A percentile compares a stretch with the other conserved stretches of the same genome.
Evolutionary conservation across 2,888 invertebrate species (phyloP).

Genomic region (Imbricaverruca yamaguchii): DNA sequence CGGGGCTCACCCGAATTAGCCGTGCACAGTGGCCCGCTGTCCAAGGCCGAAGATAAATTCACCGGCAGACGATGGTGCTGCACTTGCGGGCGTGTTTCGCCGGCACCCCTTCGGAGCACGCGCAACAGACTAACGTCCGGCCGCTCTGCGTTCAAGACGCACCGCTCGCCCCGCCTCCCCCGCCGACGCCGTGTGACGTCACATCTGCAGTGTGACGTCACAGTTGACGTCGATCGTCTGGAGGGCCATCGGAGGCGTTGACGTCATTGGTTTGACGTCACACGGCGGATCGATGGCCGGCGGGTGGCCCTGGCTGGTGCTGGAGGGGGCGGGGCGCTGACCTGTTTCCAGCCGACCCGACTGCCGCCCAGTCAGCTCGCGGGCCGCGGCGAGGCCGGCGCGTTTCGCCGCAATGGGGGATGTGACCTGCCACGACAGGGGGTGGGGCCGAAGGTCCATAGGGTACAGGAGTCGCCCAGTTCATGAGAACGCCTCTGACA

Average conservation of each 20-base stretch:
- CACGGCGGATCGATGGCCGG: neutral
- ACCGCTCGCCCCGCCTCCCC: neutral
- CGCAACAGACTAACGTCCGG: neutral
- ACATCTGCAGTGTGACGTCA: slow-evolving; percentile 19
- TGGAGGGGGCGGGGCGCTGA: neutral
- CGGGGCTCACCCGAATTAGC: no score
- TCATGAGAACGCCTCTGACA: no score
- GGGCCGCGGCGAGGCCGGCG: no score
- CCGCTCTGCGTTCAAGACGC: neutral
- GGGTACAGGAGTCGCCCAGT: no score
- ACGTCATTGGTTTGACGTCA: slow-evolving; percentile 19
- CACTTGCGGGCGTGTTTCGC: neutral
- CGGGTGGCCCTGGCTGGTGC: neutral
- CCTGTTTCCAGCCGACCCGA: no score
- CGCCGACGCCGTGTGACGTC: neutral
- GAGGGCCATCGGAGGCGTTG: neutral
- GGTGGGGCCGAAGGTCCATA: no score
- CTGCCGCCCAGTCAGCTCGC: no score
- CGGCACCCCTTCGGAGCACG: neutral
- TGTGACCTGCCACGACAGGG: no score
- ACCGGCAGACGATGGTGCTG: no score
- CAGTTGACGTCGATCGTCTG: slow-evolving; percentile 7
- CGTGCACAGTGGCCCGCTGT: no score
- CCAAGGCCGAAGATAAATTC: no score
- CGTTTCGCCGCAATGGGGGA: no score